phyloP scores from a whole-genome alignment of 2,888 invertebrate genomes.

The Corbicula japonica region DNA sequence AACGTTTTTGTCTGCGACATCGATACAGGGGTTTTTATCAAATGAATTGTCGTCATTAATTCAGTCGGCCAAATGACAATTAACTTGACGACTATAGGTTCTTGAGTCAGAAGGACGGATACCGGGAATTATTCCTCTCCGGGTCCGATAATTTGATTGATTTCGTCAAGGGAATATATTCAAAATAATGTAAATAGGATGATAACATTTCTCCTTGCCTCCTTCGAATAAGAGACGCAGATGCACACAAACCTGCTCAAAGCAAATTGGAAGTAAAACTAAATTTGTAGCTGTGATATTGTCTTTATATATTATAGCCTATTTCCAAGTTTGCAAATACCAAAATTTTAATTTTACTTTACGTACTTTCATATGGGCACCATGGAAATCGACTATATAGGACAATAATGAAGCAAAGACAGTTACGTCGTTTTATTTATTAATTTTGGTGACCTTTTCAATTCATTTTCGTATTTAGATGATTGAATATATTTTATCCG shows the following conservation, averaged over 20 bases:
- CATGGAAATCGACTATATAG: too few species aligned
- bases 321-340: too few species aligned
- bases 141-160: conserved; percentile 58
- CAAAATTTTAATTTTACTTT: too few species aligned
- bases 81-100: conserved; percentile 46
- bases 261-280: conserved; percentile 22
- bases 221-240: conserved; percentile 16
- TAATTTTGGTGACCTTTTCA: too few species aligned
- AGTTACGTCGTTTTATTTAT: too few species aligned
- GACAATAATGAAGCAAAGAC: too few species aligned
- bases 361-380: too few species aligned
- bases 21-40: conserved; percentile 50
- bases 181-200: conserved; percentile 60
- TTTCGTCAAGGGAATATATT: conserved; percentile 56
- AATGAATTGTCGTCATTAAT: conserved; percentile 65
- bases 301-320: too few species aligned
- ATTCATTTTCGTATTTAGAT: too few species aligned
- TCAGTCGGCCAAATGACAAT: conserved; percentile 60
- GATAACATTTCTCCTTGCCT: conserved; percentile 35
- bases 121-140: conserved; percentile 13
- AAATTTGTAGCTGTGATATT: too few species aligned
- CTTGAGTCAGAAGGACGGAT: conserved; percentile 21
- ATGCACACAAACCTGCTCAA: conserved; percentile 20
- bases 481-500: too few species aligned
- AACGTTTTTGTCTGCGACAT: conserved; percentile 52